Base-by-base conservation (phyloP, 2,797 vertebrate species). In the Numenius phaeopus region DNA sequence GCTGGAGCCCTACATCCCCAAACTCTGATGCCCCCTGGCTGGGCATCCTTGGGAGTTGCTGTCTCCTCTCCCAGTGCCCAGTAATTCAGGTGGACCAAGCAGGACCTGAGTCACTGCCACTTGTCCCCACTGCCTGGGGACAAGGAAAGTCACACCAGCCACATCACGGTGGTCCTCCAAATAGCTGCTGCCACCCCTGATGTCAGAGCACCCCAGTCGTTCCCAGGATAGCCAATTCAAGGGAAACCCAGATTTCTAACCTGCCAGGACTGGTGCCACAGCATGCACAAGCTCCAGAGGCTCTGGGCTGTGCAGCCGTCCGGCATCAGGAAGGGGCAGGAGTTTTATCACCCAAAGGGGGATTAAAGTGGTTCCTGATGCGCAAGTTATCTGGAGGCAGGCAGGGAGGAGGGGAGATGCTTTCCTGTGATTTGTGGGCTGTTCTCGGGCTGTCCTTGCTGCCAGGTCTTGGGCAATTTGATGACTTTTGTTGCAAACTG, bases 391-490 rank as follows among this genome's bases (percentile, higher is more conserved):
- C 50, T 40, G 59, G 64, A 93, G 50, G 88, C 83, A 95, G 70
- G 80, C 90, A 88, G 85, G 91, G 73, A 94, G 93, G 91, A 89
- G 83, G 42, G 40, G 75, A 93, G 83, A 75, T 9, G 72, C 81
- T 94, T 89, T 52, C 89, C 85, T 1, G 1, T 82, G 91, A 96
- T 94, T 94, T 89, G 91, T 89, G 71, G 91, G 78, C 62, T 95
- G 90, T 37, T 95, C 92, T 89, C 17, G 22, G 93, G 87, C 94
- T 72, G 87, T 90, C 95, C 96, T 94, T 87, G 55, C 87, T 85
- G 93, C 95, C 93, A 96, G 95, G 85, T 97, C 96, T 98, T 97
- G 97, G 95, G 96, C 89, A 95, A 94, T 96, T 95, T 94, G 59
- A 91, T 83, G 93, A 97, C 89, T 97, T 96, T 77, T 97, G 65